phyloP scores from a whole-genome alignment of 2,888 invertebrate genomes.

The Lasioglossum vierecki region DNA sequence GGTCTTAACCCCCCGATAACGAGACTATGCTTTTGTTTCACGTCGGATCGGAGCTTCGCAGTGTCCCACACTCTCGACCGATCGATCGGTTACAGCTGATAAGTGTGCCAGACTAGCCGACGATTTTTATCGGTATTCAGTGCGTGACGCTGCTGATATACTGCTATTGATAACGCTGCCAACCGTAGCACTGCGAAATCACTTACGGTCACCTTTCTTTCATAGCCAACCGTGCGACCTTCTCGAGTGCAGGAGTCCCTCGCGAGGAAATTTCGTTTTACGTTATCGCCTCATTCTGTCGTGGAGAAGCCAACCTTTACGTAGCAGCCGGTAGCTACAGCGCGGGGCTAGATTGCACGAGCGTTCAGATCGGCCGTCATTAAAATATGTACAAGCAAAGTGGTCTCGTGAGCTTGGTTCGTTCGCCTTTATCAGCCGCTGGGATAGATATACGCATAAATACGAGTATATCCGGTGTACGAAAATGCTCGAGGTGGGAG shows the following conservation, averaged over 20 bases:
- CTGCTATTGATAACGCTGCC: slow-evolving; percentile 57
- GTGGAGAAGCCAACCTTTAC: neutral
- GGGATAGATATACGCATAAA: slow-evolving; percentile 26
- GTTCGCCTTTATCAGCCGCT: slow-evolving; percentile 24
- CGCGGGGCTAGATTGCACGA: neutral
- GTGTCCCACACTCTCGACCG: slow-evolving; percentile 50
- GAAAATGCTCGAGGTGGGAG: slow-evolving; percentile 11
- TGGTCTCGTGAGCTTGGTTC: neutral
- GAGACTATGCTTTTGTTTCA: slow-evolving; percentile 70
- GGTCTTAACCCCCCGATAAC: slow-evolving; percentile 64
- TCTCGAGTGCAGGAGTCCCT: neutral
- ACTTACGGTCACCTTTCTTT: slow-evolving; percentile 57
- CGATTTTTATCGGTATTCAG: slow-evolving; percentile 64
- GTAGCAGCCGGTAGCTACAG: neutral
- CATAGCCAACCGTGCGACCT: neutral
- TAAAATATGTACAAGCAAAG: slow-evolving; percentile 18
- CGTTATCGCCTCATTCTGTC: neutral
- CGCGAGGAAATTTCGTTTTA: neutral
- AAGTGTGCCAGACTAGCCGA: slow-evolving; percentile 52
- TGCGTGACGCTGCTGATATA: slow-evolving; percentile 63
- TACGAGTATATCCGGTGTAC: slow-evolving; percentile 11
- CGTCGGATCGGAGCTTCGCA: slow-evolving; percentile 38
- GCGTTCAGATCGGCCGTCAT: slow-evolving; percentile 7
- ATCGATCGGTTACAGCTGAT: slow-evolving; percentile 65
- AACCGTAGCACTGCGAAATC: slow-evolving; percentile 51